Conservation (phyloP, 2,797 vertebrate species). For the Nasua narica region DNA sequence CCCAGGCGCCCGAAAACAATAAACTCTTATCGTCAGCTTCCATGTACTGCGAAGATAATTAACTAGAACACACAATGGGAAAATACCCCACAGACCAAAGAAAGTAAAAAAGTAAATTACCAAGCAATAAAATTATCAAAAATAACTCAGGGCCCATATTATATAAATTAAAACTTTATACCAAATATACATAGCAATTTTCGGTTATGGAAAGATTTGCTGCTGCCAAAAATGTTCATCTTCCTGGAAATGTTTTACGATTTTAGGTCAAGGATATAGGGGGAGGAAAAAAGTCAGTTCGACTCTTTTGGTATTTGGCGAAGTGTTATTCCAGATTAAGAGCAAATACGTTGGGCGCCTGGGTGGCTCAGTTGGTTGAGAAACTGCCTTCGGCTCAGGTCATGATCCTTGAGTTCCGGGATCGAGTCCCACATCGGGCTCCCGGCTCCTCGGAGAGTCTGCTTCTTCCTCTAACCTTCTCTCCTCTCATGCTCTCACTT, state of each 20-base stretch:
- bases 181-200: not conserved
- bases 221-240: not conserved
- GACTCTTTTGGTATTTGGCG: not conserved
- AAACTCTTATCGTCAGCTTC: not conserved
- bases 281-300: not conserved
- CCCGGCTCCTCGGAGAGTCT: too few species aligned
- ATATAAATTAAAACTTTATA: not conserved
- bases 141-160: not conserved
- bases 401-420: too few species aligned
- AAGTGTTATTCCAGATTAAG: not conserved
- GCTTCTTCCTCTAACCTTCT: too few species aligned
- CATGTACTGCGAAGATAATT: not conserved
- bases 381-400: too few species aligned
- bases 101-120: not conserved
- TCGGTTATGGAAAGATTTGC: not conserved
- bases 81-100: not conserved
- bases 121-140: not conserved
- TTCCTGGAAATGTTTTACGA: not conserved
- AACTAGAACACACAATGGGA: not conserved
- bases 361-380: too few species aligned
- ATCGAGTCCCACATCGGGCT: too few species aligned
- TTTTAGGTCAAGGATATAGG: not conserved
- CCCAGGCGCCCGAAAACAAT: too few species aligned
- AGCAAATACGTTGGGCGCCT: too few species aligned
- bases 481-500: too few species aligned